Percentiles rank a stretch among this genome's conserved stretches.
Conservation (phyloP, 2,888 invertebrate genomes). For the Neoscelio sp. region DNA sequence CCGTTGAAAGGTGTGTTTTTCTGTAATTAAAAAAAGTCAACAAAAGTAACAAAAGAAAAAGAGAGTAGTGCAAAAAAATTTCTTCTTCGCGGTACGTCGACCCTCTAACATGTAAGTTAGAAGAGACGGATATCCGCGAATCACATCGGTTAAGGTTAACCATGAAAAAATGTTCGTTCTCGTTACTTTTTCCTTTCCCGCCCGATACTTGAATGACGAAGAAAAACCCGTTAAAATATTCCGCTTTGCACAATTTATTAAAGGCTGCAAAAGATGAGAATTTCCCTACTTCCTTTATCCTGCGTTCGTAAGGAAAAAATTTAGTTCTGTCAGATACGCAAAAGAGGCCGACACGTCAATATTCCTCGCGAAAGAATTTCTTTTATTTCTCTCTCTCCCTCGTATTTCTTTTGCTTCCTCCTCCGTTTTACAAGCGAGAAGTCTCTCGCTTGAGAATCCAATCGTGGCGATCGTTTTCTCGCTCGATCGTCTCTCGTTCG, state of each 20-base stretch:
- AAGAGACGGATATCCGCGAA: slow-evolving; percentile 17
- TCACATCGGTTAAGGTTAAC: slow-evolving; percentile 36
- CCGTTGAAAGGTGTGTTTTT: too few species aligned
- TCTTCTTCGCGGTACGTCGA: neutral
- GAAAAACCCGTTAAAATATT: slow-evolving; percentile 79
- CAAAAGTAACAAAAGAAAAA: slow-evolving; percentile 55
- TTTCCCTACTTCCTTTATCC: slow-evolving; percentile 56
- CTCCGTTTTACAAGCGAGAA: slow-evolving; percentile 57
- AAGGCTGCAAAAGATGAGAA: slow-evolving; percentile 72
- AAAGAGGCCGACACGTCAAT: slow-evolving; percentile 67
- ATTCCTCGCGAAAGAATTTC: slow-evolving; percentile 58
- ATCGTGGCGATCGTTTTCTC: slow-evolving; percentile 62
- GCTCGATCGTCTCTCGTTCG: slow-evolving; percentile 60
- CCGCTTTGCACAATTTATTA: slow-evolving; percentile 79
- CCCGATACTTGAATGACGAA: slow-evolving; percentile 72
- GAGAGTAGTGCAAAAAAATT: slow-evolving; percentile 28
- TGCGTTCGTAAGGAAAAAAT: slow-evolving; percentile 70
- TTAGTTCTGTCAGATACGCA: slow-evolving; percentile 65
- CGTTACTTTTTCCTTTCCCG: neutral
- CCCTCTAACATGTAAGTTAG: slow-evolving; percentile 21
- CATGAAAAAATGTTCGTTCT: slow-evolving; percentile 34
- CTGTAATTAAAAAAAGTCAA: slow-evolving; percentile 46
- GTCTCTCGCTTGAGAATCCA: slow-evolving; percentile 54
- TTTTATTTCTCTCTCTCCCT: slow-evolving; percentile 51
- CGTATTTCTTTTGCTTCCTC: slow-evolving; percentile 25